Conservation (phyloP, 2,888 invertebrate species). For the Hofmannophila pseudospretella region DNA sequence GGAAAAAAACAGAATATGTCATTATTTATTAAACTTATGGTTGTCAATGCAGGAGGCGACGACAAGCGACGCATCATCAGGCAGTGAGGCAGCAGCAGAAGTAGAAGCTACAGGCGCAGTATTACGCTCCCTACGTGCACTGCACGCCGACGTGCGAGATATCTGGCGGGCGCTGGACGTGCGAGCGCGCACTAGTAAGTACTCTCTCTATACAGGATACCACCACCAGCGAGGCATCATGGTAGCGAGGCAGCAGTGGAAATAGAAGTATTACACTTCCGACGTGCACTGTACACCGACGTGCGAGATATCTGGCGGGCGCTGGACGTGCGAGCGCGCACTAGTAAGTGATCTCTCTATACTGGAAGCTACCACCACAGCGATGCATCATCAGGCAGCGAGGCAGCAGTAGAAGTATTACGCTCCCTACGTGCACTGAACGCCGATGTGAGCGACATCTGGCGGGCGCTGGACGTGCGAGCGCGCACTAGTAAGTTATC, state of each 20-base stretch:
- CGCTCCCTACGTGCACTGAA: slow-evolving; percentile 45
- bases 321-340: slow-evolving; percentile 38
- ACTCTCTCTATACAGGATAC: no score
- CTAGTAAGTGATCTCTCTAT: slow-evolving; percentile 30
- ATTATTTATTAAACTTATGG: no score
- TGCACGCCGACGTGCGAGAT: slow-evolving; percentile 51
- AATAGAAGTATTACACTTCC: slow-evolving; percentile 55
- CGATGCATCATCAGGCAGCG: slow-evolving; percentile 46
- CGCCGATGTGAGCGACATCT: slow-evolving; percentile 51
- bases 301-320: slow-evolving; percentile 54
- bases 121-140: slow-evolving; percentile 43
- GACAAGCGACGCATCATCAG: slow-evolving; percentile 51
- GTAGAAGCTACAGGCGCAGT: no score
- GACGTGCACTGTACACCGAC: slow-evolving; percentile 47
- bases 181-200: slow-evolving; percentile 33
- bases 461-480: slow-evolving; percentile 46
- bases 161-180: slow-evolving; percentile 53
- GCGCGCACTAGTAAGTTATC: slow-evolving; percentile 33
- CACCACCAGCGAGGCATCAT: no score
- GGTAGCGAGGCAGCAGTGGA: no score
- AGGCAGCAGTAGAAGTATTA: slow-evolving; percentile 53
- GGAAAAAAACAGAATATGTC: no score
- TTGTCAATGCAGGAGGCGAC: slow-evolving; percentile 51
- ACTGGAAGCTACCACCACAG: slow-evolving; percentile 53
- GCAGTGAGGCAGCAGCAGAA: slow-evolving; percentile 36